These are phyloP conservation scores for Zygaena filipendulae DNA, from an alignment of 2,888 invertebrate species.

Conservation along the genomic window DNA sequence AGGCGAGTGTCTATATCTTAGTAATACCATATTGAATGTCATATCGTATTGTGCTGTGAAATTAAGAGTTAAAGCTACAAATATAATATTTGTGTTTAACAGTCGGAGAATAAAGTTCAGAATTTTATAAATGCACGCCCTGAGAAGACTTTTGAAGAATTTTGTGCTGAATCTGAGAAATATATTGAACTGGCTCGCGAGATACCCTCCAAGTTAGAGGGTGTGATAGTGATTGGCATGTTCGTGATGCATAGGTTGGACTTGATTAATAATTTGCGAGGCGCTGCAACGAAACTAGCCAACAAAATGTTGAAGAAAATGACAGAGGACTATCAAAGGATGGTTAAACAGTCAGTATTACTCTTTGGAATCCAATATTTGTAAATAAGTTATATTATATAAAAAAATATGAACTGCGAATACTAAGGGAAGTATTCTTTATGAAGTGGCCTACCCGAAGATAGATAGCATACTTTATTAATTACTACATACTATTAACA, in stretches of 20 bases:
- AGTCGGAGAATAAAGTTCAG: constrained; percentile 73
- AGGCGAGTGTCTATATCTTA: constrained; percentile 35
- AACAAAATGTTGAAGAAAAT: constrained; percentile 78
- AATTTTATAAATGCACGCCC: constrained; percentile 74
- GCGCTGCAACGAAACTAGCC: constrained; percentile 74
- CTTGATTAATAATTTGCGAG: constrained; percentile 77
- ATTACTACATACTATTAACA: too few relatives aligned
- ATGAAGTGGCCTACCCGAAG: too few relatives aligned
- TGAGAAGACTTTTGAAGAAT: constrained; percentile 72
- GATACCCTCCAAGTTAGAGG: constrained; percentile 70
- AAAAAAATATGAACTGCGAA: too few relatives aligned
- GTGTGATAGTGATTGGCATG: constrained; percentile 81
- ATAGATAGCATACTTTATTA: too few relatives aligned
- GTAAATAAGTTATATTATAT: too few relatives aligned
- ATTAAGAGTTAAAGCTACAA: background rate
- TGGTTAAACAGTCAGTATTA: constrained; percentile 76
- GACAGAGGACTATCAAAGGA: constrained; percentile 82
- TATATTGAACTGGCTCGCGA: constrained; percentile 72
- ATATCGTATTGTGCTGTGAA: background rate
- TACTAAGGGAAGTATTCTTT: too few relatives aligned
- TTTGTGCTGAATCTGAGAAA: constrained; percentile 67
- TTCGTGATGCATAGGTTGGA: constrained; percentile 87
- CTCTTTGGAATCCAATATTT: too few relatives aligned
- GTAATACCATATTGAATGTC: background rate
- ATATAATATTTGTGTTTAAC: constrained; percentile 5